These are phyloP conservation scores for Chinchilla lanigera DNA, from an alignment of 2,113 vertebrate genomes.

Conservation along the genomic window DNA sequence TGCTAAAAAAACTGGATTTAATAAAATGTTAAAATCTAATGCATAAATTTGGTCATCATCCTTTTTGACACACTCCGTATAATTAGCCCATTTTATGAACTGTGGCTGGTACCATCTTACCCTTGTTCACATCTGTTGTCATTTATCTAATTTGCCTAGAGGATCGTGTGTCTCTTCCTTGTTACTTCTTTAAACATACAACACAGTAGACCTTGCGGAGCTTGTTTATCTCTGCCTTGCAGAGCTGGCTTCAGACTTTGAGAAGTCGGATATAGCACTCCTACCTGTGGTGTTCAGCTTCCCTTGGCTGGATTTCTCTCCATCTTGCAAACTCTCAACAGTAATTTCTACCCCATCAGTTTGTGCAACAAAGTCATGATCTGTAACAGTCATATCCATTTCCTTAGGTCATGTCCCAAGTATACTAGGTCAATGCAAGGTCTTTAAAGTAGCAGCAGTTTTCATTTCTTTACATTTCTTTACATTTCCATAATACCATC, in stretches of 20 bases:
- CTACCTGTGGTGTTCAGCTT: not conserved
- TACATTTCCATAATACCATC: not conserved
- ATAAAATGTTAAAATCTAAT: slow-evolving; percentile 15
- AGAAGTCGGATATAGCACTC: not conserved
- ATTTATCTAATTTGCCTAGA: not conserved
- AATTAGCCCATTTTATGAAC: not conserved
- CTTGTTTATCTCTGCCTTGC: not conserved
- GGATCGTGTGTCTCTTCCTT: not conserved
- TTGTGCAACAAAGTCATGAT: slow-evolving; percentile 9
- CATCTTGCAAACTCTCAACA: not conserved
- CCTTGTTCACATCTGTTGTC: not conserved
- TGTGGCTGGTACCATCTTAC: not conserved
- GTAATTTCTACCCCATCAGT: not conserved
- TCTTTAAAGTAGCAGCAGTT: slow-evolving; percentile 8
- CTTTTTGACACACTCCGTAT: not conserved
- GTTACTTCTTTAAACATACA: not conserved
- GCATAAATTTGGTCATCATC: not conserved
- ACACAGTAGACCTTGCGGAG: not conserved
- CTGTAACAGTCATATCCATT: not conserved
- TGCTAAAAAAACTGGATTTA: not conserved
- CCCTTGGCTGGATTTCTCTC: not conserved
- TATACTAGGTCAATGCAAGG: slow-evolving; percentile 36
- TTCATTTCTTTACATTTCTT: slow-evolving; percentile 23
- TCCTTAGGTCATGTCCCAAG: not conserved
- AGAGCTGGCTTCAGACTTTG: not conserved